phyloP scores from a whole-genome alignment of 92 coral and sea anemone genomes.

The Hydrozoanthus gracilis region DNA sequence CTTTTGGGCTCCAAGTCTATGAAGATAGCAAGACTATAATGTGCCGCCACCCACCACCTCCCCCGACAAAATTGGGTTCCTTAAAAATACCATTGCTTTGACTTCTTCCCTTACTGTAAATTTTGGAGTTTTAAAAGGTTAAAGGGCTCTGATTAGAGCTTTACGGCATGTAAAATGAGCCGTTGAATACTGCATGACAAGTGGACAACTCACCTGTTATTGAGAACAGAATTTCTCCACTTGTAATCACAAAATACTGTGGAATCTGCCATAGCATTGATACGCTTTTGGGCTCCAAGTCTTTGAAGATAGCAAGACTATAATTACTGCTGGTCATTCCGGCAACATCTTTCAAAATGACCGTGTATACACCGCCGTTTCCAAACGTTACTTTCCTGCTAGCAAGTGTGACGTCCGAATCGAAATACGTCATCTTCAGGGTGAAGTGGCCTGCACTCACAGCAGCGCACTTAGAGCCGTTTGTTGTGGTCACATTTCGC shows the following conservation, averaged over 20 bases:
- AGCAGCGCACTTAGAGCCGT: conserved; percentile 43
- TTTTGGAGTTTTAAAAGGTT: too few species aligned
- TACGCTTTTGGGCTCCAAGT: conserved; percentile 61
- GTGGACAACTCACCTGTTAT: conserved; percentile 61
- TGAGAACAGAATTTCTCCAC: conserved; percentile 87
- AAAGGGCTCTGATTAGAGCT: too few species aligned
- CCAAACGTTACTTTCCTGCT: conserved; percentile 42
- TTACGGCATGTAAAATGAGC: too few species aligned
- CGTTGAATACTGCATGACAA: background rate
- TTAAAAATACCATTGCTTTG: too few species aligned
- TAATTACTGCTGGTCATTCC: background rate
- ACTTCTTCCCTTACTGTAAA: too few species aligned
- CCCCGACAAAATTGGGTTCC: too few species aligned
- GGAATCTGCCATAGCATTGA: conserved; percentile 87
- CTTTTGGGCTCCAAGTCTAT: conserved; percentile 64
- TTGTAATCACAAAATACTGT: conserved; percentile 81
- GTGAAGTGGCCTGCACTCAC: conserved; percentile 60
- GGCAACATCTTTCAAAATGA: conserved; percentile 46
- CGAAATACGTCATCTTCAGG: conserved; percentile 33
- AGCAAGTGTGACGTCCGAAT: conserved; percentile 33
- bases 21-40: conserved; percentile 48
- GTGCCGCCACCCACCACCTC: too few species aligned
- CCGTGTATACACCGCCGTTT: conserved; percentile 66
- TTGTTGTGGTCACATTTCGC: conserved; percentile 39
- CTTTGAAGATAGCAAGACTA: conserved; percentile 59